These are phyloP conservation scores for Theodoxus fluviatilis DNA, from an alignment of 2,888 invertebrate species.

Conservation along the genomic window DNA sequence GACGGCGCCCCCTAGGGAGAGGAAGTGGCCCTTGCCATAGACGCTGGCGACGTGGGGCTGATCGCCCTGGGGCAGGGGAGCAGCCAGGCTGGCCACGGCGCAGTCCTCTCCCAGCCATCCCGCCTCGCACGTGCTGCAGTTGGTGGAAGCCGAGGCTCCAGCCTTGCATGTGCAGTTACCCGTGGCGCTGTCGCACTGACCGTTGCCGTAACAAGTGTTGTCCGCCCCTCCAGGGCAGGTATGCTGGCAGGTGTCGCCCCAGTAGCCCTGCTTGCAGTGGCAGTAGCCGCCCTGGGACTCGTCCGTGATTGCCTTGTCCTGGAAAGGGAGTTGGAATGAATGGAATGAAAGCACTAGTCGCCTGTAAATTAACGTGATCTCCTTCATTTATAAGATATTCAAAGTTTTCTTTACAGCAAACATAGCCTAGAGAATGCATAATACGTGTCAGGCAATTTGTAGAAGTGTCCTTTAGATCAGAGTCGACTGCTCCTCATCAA, in stretches of 20 bases:
- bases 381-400: no score
- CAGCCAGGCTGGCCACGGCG: constrained; percentile 33
- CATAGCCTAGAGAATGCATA: no score
- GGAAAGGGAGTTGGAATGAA: no score
- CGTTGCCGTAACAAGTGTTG: constrained; percentile 44
- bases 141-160: constrained; percentile 30
- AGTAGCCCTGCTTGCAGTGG: constrained; percentile 42
- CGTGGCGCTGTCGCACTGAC: constrained; percentile 36
- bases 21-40: constrained; percentile 35
- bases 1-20: constrained; percentile 44
- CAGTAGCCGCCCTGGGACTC: constrained; percentile 37
- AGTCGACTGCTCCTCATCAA: no score
- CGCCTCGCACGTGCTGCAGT: constrained; percentile 37
- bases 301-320: background rate
- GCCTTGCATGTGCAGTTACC: constrained; percentile 42
- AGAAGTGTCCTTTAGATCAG: no score
- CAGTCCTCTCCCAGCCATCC: constrained; percentile 46
- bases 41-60: constrained; percentile 22
- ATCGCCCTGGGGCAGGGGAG: background rate
- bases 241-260: constrained; percentile 38
- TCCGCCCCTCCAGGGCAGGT: constrained; percentile 42
- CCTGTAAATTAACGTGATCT: no score
- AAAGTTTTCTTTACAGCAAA: no score
- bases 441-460: no score
- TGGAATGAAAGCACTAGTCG: no score